A percentile compares a stretch with the other conserved stretches of the same genome.
Conservation (phyloP, 1,140 invertebrate genomes). For the Dryas iulia region DNA sequence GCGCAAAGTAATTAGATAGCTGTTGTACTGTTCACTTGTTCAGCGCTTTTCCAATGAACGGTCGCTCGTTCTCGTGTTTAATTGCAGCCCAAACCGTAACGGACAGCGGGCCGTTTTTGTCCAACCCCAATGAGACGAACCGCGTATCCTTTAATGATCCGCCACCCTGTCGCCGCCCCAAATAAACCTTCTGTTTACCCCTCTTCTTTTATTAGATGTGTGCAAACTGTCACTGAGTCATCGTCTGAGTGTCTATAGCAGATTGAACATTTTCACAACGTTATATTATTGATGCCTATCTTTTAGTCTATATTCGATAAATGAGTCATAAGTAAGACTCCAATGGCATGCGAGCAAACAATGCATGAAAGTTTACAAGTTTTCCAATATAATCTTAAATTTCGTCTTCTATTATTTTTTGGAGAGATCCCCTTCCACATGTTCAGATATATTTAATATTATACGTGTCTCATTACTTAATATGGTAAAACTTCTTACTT, state of each 20-base stretch:
- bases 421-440: too few relatives aligned
- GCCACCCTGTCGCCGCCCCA: conserved; percentile 26
- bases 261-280: background rate
- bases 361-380: too few relatives aligned
- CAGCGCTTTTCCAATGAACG: conserved; percentile 67
- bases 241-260: background rate
- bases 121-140: conserved; percentile 60
- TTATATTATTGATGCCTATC: background rate
- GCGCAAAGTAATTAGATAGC: conserved; percentile 72
- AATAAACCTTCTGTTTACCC: conserved; percentile 28
- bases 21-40: conserved; percentile 67
- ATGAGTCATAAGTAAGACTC: background rate
- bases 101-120: conserved; percentile 70
- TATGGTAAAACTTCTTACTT: too few relatives aligned
- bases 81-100: conserved; percentile 68
- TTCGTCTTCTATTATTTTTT: too few relatives aligned
- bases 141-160: conserved; percentile 66
- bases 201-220: conserved; percentile 31
- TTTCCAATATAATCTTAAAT: background rate
- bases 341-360: too few relatives aligned
- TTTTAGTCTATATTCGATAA: background rate
- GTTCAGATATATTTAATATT: too few relatives aligned
- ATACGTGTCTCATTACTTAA: too few relatives aligned
- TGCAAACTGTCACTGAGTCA: conserved; percentile 22
- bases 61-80: conserved; percentile 58